Evolutionary conservation across 2,797 vertebrate genomes (phyloP).

Genomic region (Eupleurogrammus muticus): DNA sequence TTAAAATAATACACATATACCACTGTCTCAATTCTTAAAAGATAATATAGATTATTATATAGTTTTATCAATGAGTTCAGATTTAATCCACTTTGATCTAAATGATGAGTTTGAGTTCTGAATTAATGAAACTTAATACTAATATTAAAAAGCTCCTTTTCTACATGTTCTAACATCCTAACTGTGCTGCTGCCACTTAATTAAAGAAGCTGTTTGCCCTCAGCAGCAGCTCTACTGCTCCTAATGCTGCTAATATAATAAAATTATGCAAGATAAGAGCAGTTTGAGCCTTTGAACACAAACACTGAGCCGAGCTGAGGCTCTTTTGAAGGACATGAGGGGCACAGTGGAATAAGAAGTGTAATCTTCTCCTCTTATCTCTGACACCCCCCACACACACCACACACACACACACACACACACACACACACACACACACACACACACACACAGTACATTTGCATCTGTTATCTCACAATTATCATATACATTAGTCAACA

Average conservation of each 20-base stretch:
- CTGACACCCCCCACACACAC: constrained; percentile 43
- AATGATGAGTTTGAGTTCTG: neutral
- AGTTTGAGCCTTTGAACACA: constrained; percentile 56
- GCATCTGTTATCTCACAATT: constrained; percentile 87
- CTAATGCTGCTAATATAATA: constrained; percentile 49
- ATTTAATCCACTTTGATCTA: neutral
- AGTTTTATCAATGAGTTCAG: no score
- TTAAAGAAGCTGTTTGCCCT: neutral
- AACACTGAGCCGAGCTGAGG: constrained; percentile 41
- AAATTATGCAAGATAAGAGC: constrained; percentile 48
- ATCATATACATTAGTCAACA: constrained; percentile 89
- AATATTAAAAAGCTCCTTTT: no score
- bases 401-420: no score
- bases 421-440: constrained; percentile 30
- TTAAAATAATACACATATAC: neutral
- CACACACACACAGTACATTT: constrained; percentile 58
- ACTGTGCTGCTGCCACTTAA: no score
- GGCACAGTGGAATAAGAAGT: constrained; percentile 59
- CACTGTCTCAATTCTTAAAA: neutral
- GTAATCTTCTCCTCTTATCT: constrained; percentile 80
- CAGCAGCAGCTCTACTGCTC: constrained; percentile 10
- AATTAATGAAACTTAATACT: no score
- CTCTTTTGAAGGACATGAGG: constrained; percentile 70
- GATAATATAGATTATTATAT: no score
- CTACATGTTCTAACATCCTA: neutral